Conservation (phyloP, 2,113 vertebrate species). For the Riparia riparia region DNA sequence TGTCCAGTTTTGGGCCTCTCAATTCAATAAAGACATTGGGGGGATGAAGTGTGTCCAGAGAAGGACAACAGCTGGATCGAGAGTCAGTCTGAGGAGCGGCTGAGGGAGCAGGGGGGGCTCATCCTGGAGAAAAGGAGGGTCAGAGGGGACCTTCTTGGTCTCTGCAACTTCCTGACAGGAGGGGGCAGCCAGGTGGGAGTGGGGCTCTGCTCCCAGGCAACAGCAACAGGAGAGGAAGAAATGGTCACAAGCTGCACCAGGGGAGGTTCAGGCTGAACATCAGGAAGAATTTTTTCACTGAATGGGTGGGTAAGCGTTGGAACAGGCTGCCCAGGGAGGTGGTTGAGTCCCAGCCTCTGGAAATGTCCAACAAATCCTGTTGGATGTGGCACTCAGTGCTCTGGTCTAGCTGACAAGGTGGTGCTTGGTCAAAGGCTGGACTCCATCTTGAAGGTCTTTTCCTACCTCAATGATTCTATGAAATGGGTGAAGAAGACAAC, state of each 20-base stretch:
- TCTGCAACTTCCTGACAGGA: background rate
- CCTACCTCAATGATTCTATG: background rate
- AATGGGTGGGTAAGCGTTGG: background rate
- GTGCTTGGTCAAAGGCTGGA: background rate
- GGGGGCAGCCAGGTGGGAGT: background rate
- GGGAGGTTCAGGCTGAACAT: background rate
- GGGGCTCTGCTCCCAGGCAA: accelerated
- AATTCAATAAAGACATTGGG: background rate
- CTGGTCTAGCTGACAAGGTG: background rate
- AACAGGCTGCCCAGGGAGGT: background rate
- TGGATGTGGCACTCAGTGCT: background rate
- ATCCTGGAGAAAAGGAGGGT: background rate
- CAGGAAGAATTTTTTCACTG: background rate
- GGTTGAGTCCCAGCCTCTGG: background rate
- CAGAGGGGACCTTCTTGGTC: background rate
- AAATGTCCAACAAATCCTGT: background rate
- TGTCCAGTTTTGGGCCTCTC: background rate
- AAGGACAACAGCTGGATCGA: background rate
- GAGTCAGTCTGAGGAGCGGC: background rate
- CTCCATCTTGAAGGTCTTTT: background rate
- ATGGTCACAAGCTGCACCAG: background rate
- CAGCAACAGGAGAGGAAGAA: background rate
- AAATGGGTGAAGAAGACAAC: background rate
- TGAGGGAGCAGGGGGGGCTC: background rate
- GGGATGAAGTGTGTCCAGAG: background rate